Conservation (phyloP, 2,113 vertebrate genomes). For the Sinocyclocheilus anophthalmus region DNA sequence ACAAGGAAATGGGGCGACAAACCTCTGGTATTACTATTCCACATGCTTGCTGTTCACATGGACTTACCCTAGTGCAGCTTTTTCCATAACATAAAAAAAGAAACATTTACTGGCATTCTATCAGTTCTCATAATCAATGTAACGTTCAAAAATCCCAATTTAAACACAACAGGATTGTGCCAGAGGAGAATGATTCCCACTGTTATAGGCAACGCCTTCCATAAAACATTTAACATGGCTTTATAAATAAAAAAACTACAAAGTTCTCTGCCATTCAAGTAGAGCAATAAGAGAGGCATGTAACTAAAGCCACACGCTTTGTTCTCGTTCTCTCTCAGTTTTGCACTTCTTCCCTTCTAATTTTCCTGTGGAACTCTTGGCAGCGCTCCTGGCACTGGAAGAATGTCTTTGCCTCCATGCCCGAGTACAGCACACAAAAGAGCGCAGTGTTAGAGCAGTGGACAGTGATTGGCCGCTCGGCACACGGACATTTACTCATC, state of each 20-base stretch:
- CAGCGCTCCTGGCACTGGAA: slow-evolving; percentile 54
- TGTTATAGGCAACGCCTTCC: slow-evolving; percentile 36
- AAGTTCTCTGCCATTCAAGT: slow-evolving; percentile 41
- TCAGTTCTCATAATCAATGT: slow-evolving; percentile 13
- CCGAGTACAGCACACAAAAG: slow-evolving; percentile 52
- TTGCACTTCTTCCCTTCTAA: slow-evolving; percentile 35
- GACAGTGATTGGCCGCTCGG: slow-evolving; percentile 33
- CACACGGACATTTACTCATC: slow-evolving; percentile 50
- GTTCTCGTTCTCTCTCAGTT: slow-evolving; percentile 38
- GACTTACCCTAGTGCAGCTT: slow-evolving; percentile 2
- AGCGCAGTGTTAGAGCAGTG: slow-evolving; percentile 46
- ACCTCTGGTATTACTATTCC: slow-evolving; percentile 27
- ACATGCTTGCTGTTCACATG: slow-evolving; percentile 9
- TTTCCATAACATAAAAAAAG: slow-evolving; percentile 28
- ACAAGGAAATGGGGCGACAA: slow-evolving; percentile 6
- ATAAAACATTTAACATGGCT: slow-evolving; percentile 27
- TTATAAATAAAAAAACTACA: slow-evolving; percentile 44
- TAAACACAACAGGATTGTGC: slow-evolving; percentile 4
- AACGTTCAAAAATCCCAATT: slow-evolving; percentile 6
- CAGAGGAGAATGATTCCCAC: slow-evolving; percentile 14
- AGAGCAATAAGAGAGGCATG: slow-evolving; percentile 45
- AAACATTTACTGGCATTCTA: slow-evolving; percentile 15
- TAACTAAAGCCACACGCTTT: slow-evolving; percentile 47
- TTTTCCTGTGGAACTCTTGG: slow-evolving; percentile 49
- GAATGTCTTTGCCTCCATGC: slow-evolving; percentile 51